Percentiles rank a stretch among this genome's conserved stretches.
Evolutionary conservation across 2,797 vertebrate species (phyloP).

Genomic region (Tokudaia tokunoshimensis): DNA sequence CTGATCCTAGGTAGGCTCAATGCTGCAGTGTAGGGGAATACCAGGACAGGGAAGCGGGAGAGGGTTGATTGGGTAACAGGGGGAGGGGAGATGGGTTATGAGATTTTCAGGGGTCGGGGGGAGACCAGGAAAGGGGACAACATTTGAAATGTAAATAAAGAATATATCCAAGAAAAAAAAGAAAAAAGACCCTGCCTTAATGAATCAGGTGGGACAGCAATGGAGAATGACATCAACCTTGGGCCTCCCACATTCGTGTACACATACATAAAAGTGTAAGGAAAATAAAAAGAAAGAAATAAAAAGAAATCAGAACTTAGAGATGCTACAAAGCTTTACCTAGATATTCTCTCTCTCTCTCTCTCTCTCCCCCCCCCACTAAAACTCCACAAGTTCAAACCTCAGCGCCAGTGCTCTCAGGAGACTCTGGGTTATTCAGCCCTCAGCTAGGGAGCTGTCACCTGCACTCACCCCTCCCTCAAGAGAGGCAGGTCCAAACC

Average conservation of each 20-base stretch:
- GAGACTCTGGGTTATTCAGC: neutral
- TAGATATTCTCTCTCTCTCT: neutral
- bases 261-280: too few relatives aligned
- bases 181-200: neutral
- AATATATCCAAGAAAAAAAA: too few relatives aligned
- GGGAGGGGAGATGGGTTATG: too few relatives aligned
- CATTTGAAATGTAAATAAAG: too few relatives aligned
- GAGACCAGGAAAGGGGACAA: too few relatives aligned
- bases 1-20: too few relatives aligned
- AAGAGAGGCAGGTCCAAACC: neutral
- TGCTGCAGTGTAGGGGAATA: too few relatives aligned
- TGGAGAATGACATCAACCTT: neutral
- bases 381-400: constrained; percentile 49
- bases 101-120: too few relatives aligned
- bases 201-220: neutral
- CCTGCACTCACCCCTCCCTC: neutral
- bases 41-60: too few relatives aligned
- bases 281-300: neutral
- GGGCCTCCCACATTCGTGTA: neutral
- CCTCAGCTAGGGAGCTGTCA: neutral
- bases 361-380: neutral
- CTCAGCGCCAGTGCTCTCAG: neutral
- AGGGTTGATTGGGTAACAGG: too few relatives aligned
- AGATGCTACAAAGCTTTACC: neutral
- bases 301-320: neutral